Conservation (phyloP, 2,797 vertebrate species). For the Valencia hispanica region DNA sequence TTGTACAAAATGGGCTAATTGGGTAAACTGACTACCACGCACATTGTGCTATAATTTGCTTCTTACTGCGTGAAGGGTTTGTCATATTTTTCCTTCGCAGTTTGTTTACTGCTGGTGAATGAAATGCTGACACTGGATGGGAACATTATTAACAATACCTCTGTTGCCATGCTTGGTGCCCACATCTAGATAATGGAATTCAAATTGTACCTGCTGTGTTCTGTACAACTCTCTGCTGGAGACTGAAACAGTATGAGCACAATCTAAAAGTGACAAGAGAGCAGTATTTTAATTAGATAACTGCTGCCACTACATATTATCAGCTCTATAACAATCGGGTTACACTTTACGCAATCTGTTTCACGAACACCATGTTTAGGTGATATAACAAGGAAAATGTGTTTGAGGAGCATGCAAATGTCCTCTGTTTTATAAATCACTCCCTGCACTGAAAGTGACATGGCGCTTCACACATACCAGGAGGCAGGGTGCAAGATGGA, state of each 20-base stretch:
- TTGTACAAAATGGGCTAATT: constrained; percentile 58
- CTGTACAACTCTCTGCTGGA: constrained; percentile 47
- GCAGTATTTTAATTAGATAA: constrained; percentile 49
- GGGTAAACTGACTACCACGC: constrained; percentile 42
- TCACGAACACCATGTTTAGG: constrained; percentile 20
- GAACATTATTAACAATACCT: constrained; percentile 60
- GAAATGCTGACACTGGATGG: constrained; percentile 48
- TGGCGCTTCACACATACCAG: constrained; percentile 40
- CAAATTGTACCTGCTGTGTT: constrained; percentile 54
- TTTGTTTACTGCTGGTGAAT: constrained; percentile 54
- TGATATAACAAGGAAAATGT: constrained; percentile 44
- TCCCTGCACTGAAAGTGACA: constrained; percentile 47
- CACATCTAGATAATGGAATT: constrained; percentile 56
- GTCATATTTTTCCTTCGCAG: constrained; percentile 51
- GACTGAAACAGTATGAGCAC: constrained; percentile 48
- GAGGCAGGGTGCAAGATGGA: constrained; percentile 48
- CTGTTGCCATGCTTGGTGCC: constrained; percentile 35
- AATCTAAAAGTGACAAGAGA: constrained; percentile 51
- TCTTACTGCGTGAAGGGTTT: constrained; percentile 42
- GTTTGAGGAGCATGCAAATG: constrained; percentile 39
- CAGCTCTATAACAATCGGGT: constrained; percentile 15
- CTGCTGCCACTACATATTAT: constrained; percentile 27
- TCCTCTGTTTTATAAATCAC: constrained; percentile 58
- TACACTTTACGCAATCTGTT: constrained; percentile 13
- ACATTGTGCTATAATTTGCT: constrained; percentile 57